Conservation (phyloP, 1,140 invertebrate genomes). For the Ostrea edulis region DNA sequence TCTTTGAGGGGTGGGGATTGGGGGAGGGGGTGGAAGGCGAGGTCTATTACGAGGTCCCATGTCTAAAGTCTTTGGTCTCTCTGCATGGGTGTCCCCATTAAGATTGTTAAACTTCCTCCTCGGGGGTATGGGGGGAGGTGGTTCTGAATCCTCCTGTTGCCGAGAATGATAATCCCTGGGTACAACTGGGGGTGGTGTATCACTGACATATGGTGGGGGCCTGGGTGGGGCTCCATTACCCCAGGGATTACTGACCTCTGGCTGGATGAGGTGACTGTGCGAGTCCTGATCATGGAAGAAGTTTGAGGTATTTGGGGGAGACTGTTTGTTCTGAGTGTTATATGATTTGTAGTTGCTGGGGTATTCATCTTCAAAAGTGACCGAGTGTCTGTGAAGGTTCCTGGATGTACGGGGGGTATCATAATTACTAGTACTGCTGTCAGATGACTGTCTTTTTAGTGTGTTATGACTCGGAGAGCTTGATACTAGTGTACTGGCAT, state of each 20-base stretch:
- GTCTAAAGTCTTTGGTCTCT: slow-evolving; percentile 64
- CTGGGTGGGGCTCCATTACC: slow-evolving; percentile 21
- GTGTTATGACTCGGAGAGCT: slow-evolving; percentile 55
- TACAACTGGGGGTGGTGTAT: slow-evolving; percentile 78
- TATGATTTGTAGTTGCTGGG: slow-evolving; percentile 67
- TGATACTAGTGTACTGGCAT: slow-evolving; percentile 65
- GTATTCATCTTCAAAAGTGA: slow-evolving; percentile 77
- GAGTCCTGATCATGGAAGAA: slow-evolving; percentile 78
- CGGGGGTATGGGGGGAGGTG: slow-evolving; percentile 58
- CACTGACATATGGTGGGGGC: slow-evolving; percentile 19
- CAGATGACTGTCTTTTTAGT: slow-evolving; percentile 73
- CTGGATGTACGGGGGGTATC: slow-evolving; percentile 73
- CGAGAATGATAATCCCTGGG: slow-evolving; percentile 48
- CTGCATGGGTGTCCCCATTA: slow-evolving; percentile 58
- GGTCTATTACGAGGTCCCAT: slow-evolving; percentile 60
- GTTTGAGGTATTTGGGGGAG: slow-evolving; percentile 87
- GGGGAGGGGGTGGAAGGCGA: slow-evolving; percentile 54
- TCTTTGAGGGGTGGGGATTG: slow-evolving; percentile 54
- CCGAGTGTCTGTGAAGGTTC: slow-evolving; percentile 75
- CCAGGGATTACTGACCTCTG: slow-evolving; percentile 20
- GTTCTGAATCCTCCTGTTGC: slow-evolving; percentile 69
- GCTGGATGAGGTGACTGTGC: slow-evolving; percentile 7
- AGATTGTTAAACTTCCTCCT: slow-evolving; percentile 52
- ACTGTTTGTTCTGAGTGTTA: slow-evolving; percentile 82
- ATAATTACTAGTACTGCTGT: slow-evolving; percentile 73